phyloP scores from a whole-genome alignment of 2,888 invertebrate genomes.

The Epiblema foenella region DNA sequence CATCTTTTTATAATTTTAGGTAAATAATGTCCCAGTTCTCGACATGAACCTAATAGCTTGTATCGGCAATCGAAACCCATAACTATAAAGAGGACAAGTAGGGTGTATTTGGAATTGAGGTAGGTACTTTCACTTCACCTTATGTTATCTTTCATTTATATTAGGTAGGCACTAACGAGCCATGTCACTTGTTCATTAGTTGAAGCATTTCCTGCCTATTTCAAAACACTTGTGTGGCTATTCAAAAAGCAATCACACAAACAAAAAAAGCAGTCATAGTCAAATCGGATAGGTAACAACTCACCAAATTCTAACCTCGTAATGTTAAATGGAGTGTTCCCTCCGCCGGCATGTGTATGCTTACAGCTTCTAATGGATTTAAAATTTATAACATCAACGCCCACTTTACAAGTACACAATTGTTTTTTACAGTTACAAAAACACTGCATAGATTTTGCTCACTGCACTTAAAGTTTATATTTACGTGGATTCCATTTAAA shows the following conservation, averaged over 20 bases:
- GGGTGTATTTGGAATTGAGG: too few relatives aligned
- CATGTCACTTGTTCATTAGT: not conserved
- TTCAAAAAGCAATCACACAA: slow-evolving; percentile 19
- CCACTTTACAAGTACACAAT: slow-evolving; percentile 63
- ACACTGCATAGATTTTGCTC: not conserved
- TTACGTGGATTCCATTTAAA: not conserved
- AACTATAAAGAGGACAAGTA: too few relatives aligned
- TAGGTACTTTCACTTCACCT: too few relatives aligned
- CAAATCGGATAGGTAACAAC: slow-evolving; percentile 72
- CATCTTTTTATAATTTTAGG: not conserved
- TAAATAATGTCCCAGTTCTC: too few relatives aligned
- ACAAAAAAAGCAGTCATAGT: slow-evolving; percentile 53
- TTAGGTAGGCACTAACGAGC: not conserved
- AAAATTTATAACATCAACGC: slow-evolving; percentile 81
- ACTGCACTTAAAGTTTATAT: not conserved
- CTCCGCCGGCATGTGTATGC: slow-evolving; percentile 78
- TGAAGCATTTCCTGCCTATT: not conserved
- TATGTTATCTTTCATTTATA: too few relatives aligned
- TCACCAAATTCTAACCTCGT: slow-evolving; percentile 82
- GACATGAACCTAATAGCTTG: too few relatives aligned
- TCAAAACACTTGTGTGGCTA: not conserved
- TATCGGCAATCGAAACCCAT: too few relatives aligned
- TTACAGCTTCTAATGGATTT: slow-evolving; percentile 80
- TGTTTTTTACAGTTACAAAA: slow-evolving; percentile 34
- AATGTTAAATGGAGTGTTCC: slow-evolving; percentile 82